Base-by-base conservation (phyloP, 2,113 vertebrate species). In the Callionymus lyra region DNA sequence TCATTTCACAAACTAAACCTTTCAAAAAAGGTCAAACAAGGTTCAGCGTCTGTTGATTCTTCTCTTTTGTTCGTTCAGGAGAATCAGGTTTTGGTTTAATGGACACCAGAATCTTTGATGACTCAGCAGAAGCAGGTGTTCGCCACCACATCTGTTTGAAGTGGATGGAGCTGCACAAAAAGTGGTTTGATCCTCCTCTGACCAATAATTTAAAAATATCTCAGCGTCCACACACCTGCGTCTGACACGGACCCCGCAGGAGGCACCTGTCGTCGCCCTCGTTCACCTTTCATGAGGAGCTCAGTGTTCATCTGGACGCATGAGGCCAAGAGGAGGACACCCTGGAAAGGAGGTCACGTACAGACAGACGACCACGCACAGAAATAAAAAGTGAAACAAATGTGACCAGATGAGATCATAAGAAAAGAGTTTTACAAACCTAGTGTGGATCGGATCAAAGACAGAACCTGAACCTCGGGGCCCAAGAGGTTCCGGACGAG, bases 41-140 rank as follows among this genome's bases (percentile, higher is more conserved):
- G 72, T 56, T 72, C 59, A 69, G 1, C 1, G 9, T 56, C 37
- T n/a, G n/a, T n/a, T n/a, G n/a, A n/a, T n/a, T n/a, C n/a, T n/a
- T n/a, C n/a, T n/a, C n/a, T 47, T 70, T 67, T 72, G 63, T 70
- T 35, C 4, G 4, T 27, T 27, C 21, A 34, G 18, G 16, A 43
- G 50, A 62, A 73, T 50, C 56, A 62, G 62, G 14, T n/a, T 10
- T 12, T 5, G 17, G 38, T 41, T 54, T 51, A n/a, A 43, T 31
- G 44, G 47, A 16, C 9, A 44, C 63, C n/a, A n/a, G 61, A 55
- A 56, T 60, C 67, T 81, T 62, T 68, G 65, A 72, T 50, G 48
- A 38, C 17, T 39, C 41, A 57, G 44, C 41, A 5, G 36, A 53
- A 59, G 71, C 74, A 77, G 79, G 74, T 81, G 76, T 62, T 56